Evolutionary conservation across 2,888 invertebrate genomes (phyloP), one percentile per base, ranked within the genome.

Genomic region (Microdon myrmicae): DNA sequence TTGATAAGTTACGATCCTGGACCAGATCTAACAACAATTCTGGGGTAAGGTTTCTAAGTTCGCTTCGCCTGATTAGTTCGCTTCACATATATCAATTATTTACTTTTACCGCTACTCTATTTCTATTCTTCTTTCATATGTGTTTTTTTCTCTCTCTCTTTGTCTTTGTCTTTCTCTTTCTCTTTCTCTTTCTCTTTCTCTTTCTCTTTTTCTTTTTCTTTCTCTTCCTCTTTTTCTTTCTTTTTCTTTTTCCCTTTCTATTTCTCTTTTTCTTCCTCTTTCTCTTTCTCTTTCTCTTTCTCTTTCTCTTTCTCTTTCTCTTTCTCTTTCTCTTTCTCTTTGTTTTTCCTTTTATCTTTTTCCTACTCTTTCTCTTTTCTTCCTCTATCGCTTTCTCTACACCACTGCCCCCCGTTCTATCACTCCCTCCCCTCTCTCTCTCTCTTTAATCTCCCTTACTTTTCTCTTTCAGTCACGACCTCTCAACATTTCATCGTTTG

Each of bases 401-500:
- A n/a, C n/a, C n/a, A n/a, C n/a, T n/a, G n/a, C n/a, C n/a, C n/a
- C n/a, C n/a, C n/a, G n/a, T n/a, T n/a, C n/a, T n/a, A n/a, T n/a
- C 13, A 2, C 35, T 10, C 9, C 4, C 8, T 1, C 2, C 3
- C 34, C 16, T 5, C 10, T 8, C 2, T 4, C 19, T 7, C 4
- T 35, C 4, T 12, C 7, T 7, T 6, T 1, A 10, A 34, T 13
- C 8, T 34, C 2, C n/a, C n/a, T n/a, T n/a, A n/a, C n/a, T n/a
- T n/a, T n/a, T n/a, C 4, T 38, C 8, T 28, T 2, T 1, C 54
- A 79, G 80, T 70, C 80, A 79, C 79, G 80, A 80, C 79, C 80
- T 80, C 78, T 80, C 80, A 74, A 79, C 78, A 73, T 80, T 79
- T 78, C 80, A 80, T 73, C 79, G 79, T 69, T 76, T 79, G 76